Evolutionary conservation across 2,888 invertebrate species (phyloP), one percentile per base, ranked within the genome.

Genomic region (Chorisops tibialis): DNA sequence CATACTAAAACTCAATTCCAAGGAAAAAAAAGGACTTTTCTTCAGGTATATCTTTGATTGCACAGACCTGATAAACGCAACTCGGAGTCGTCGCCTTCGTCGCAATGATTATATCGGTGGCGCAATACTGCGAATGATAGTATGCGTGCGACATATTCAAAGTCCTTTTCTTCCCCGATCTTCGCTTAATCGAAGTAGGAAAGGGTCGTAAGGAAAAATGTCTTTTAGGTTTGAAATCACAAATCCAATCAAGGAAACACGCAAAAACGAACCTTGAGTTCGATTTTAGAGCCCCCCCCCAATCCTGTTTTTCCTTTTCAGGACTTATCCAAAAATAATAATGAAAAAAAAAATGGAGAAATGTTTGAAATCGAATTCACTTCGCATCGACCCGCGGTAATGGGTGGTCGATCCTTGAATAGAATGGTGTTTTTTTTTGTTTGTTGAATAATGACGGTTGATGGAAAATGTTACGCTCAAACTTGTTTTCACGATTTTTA

Each of bases 191-290:
- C 45, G 56, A 35, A 30, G 30, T 39, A 7, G 45, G 21, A 45
- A 49, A 54, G 30, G 22, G 45, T 45, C 30, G 56, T 39, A 52
- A 37, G 52, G n/a, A 39, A 41, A 56, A 56, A 56, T 56, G 56
- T 45, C 43, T 56, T 49, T 47, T 47, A 39, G 59, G 16, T 52
- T 49, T 49, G 41, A 52, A 63, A 63, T 63, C 59, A 60, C 52
- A 61, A 63, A 49, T 50, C 56, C 60, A 61, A 63, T 63, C 63
- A 52, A 22, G 56, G 51, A 35, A 59, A 54, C 63, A 63, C 63
- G 63, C 63, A 63, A 63, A 63, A 63, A 61, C 11, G 21, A 54
- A 54, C 21, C 45, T 11, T 37, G 41, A 39, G 22, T 54, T 14
- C 41, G 39, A 18, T 54, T 39, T 22, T 21, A 47, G 5, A 3